These are phyloP conservation scores for Proales similis DNA, from an alignment of 1,140 invertebrate species.

Conservation along the genomic window DNA sequence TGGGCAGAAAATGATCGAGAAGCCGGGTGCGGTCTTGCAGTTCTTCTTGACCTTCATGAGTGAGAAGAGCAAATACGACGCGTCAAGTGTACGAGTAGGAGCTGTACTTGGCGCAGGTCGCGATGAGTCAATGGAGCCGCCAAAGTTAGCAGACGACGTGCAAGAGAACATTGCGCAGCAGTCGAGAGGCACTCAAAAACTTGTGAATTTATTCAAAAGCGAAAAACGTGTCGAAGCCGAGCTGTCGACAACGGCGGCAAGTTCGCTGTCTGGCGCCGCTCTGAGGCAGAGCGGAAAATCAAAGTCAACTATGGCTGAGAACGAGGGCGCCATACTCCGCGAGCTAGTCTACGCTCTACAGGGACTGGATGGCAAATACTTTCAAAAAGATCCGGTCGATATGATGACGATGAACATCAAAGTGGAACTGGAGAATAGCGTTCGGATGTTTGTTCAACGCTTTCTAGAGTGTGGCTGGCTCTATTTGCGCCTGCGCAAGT, in stretches of 20 bases:
- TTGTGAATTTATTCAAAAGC: no score
- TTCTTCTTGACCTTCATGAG: conserved; percentile 18
- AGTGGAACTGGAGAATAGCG: conserved; percentile 18
- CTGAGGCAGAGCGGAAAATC: no score
- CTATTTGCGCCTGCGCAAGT: conserved; percentile 67
- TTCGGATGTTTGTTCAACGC: neutral
- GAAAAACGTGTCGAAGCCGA: no score
- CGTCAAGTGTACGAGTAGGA: no score
- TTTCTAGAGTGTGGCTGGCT: conserved; percentile 70
- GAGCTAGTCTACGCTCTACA: conserved; percentile 23
- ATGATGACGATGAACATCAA: conserved; percentile 21
- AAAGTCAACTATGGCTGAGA: no score
- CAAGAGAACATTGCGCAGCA: no score
- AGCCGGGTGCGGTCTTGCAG: conserved; percentile 1
- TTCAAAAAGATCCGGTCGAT: conserved; percentile 34
- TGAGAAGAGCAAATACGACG: conserved; percentile 34
- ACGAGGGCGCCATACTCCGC: conserved; percentile 27
- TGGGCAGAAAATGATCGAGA: conserved; percentile 27
- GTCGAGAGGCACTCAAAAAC: no score
- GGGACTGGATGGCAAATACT: conserved; percentile 34
- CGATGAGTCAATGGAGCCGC: no score
- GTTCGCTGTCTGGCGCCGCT: no score
- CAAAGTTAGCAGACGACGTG: no score
- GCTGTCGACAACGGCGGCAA: no score
- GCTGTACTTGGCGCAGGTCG: no score